Percentiles rank a stretch among this genome's conserved stretches.
Evolutionary conservation across 30 jellyfish, hydroid and myxozoan species (phyloP).

Genomic region (Aurelia aurita complex sp. Pacific): DNA sequence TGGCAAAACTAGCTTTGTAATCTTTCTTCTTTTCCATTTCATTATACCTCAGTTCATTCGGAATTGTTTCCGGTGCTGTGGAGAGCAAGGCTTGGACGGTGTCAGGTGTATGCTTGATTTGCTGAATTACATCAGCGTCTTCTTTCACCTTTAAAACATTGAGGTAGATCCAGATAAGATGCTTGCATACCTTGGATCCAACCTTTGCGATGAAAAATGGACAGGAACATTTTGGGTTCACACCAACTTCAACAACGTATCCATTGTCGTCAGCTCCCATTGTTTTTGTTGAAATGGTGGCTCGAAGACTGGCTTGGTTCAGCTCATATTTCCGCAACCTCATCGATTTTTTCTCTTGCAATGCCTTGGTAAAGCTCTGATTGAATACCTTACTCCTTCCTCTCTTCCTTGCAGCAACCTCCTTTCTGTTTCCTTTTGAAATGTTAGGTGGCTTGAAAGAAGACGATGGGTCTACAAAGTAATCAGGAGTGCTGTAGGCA

Average conservation of each 20-base stretch:
- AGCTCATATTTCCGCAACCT: constrained; percentile 26
- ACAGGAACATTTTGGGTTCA: constrained; percentile 21
- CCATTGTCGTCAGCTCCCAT: constrained; percentile 11
- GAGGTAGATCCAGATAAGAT: constrained; percentile 24
- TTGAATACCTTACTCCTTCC: constrained; percentile 28
- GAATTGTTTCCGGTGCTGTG: constrained; percentile 26
- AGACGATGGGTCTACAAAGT: constrained; percentile 24
- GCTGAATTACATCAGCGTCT: constrained; percentile 19
- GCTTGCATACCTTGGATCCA: constrained; percentile 25
- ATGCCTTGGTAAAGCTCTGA: constrained; percentile 24
- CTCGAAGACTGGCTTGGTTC: constrained; percentile 17
- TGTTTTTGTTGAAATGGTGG: not conserved
- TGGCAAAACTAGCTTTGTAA: constrained; percentile 20
- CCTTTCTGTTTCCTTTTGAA: constrained; percentile 28
- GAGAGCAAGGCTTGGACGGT: constrained; percentile 16
- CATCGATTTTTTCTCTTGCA: constrained; percentile 18
- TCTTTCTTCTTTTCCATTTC: constrained; percentile 27
- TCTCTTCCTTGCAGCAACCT: constrained; percentile 20
- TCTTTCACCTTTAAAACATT: constrained; percentile 14
- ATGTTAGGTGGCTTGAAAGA: constrained; percentile 24
- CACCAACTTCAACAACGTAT: constrained; percentile 17
- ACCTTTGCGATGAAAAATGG: constrained; percentile 11
- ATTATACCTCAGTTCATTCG: constrained; percentile 20
- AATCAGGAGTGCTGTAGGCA: constrained; percentile 20
- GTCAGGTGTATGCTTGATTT: constrained; percentile 10